Evolutionary conservation across 2,113 vertebrate genomes (phyloP).

Genomic region (Sminthopsis crassicaudata): DNA sequence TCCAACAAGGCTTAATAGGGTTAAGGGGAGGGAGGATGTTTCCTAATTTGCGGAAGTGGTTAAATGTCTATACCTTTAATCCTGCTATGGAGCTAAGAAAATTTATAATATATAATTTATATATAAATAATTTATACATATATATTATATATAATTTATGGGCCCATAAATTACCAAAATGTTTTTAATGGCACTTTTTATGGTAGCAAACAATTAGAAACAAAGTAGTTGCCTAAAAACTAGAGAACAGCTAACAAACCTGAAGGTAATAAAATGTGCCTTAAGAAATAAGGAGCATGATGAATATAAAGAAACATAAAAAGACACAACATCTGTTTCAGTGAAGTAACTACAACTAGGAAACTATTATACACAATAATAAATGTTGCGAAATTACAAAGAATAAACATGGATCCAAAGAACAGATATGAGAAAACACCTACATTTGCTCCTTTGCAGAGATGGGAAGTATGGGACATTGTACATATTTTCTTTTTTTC

Average conservation of each 20-base stretch:
- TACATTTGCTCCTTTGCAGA: not conserved
- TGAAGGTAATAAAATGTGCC: not conserved
- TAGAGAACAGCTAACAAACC: not conserved
- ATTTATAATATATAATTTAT: no score
- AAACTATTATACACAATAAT: not conserved
- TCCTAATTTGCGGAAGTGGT: not conserved
- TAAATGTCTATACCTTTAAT: not conserved
- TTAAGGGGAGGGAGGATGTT: not conserved
- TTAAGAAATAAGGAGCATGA: not conserved
- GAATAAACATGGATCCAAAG: no score
- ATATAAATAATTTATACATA: no score
- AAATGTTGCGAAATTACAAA: not conserved
- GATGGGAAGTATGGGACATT: not conserved
- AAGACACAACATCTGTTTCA: no score
- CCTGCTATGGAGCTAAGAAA: not conserved
- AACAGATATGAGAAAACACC: not conserved
- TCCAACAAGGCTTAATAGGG: not conserved
- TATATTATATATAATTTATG: no score
- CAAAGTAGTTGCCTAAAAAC: not conserved
- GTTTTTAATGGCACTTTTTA: not conserved
- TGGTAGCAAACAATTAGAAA: not conserved
- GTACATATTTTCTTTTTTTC: not conserved
- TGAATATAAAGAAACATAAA: not conserved
- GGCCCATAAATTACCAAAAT: not conserved
- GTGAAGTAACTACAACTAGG: no score